phyloP scores from a whole-genome alignment of 2,888 invertebrate genomes.

The Coelopa pilipes region DNA sequence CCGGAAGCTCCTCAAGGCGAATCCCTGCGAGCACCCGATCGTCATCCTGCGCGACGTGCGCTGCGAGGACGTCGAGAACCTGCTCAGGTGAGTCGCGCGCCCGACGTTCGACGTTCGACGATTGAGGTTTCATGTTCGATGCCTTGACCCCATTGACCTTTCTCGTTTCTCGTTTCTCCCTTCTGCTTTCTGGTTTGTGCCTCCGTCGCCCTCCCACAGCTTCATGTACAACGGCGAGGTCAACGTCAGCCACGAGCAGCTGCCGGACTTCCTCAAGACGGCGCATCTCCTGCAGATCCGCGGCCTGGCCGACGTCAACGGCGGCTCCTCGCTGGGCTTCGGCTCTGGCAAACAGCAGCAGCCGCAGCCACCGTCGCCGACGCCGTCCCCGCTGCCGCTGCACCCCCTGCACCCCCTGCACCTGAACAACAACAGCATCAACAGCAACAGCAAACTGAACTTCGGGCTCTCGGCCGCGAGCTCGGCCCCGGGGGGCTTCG shows the following conservation, averaged over 20 bases:
- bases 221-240: conserved; percentile 95
- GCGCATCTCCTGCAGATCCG: conserved; percentile 89
- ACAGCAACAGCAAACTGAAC: conserved; percentile 38
- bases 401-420: conserved; percentile 22
- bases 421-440: conserved; percentile 47
- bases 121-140: no score
- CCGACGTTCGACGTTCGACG: no score
- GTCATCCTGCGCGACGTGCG: conserved; percentile 88
- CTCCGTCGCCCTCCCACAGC: conserved; percentile 65
- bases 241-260: conserved; percentile 86
- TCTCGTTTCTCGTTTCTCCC: not conserved
- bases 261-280: conserved; percentile 86
- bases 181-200: conserved; percentile 4
- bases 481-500: conserved; percentile 49
- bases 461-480: no score
- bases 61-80: conserved; percentile 86
- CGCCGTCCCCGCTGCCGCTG: conserved; percentile 26
- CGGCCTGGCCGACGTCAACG: conserved; percentile 83
- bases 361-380: conserved; percentile 10
- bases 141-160: no score
- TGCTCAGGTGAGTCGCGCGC: conserved; percentile 76
- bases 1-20: conserved; percentile 85
- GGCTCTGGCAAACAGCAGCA: conserved; percentile 22
- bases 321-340: conserved; percentile 40
- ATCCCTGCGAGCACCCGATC: conserved; percentile 91